Evolutionary conservation across 2,888 invertebrate species (phyloP).

Genomic region (Liodrosophila aerea): DNA sequence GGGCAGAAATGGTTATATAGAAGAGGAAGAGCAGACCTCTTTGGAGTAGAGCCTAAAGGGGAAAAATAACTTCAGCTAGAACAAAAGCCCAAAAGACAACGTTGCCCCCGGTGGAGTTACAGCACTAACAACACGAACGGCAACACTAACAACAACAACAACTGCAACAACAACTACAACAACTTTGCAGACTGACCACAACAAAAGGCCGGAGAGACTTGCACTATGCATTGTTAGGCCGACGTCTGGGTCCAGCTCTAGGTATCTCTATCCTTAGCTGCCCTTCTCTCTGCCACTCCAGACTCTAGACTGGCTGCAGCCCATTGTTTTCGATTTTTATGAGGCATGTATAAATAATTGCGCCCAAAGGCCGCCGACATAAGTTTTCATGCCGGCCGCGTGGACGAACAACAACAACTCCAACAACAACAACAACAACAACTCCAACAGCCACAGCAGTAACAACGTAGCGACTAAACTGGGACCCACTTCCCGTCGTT

Average conservation of each 20-base stretch:
- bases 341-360: conserved; percentile 81
- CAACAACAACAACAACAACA: conserved; percentile 26
- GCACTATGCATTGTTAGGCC: conserved; percentile 58
- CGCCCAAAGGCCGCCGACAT: conserved; percentile 80
- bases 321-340: conserved; percentile 80
- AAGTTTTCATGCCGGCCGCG: conserved; percentile 78
- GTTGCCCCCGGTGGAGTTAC: conserved; percentile 43
- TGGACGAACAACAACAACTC: conserved; percentile 60
- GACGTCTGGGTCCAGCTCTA: conserved; percentile 12
- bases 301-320: conserved; percentile 24
- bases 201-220: conserved; percentile 55
- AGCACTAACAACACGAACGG: conserved; percentile 11
- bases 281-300: not conserved
- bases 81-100: conserved; percentile 59
- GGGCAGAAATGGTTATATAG: not conserved
- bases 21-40: not conserved
- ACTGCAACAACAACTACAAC: conserved; percentile 11
- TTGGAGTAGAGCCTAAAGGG: not conserved
- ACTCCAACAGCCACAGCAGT: conserved; percentile 34
- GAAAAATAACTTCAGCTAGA: conserved; percentile 39
- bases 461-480: conserved; percentile 55
- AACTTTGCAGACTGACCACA: conserved; percentile 56
- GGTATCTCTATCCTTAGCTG: not conserved
- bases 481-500: conserved; percentile 33
- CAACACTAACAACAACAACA: conserved; percentile 24